Evolutionary conservation across 2,888 invertebrate genomes (phyloP), one percentile per base, ranked within the genome.

Genomic region (Syrphus vitripennis): DNA sequence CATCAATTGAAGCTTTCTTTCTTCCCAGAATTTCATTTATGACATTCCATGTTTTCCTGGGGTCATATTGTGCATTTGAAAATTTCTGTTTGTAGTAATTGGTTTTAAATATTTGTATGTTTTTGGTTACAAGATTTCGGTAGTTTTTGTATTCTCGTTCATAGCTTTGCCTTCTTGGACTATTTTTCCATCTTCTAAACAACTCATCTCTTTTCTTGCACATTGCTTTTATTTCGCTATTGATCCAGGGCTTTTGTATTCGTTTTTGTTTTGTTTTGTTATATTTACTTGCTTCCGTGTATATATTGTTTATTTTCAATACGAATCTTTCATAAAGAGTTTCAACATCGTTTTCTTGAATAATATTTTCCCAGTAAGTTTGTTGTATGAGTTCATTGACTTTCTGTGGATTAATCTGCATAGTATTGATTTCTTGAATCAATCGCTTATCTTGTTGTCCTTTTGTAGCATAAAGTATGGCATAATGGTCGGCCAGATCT

Each of bases 151-250:
- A 53, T 14, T 74, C 63, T 0, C 5, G 16, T 7, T 63, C 53
- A 61, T 34, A 59, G 6, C 53, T 59, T 26, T 59, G 42, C 12
- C 48, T 31, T 34, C 24, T 69, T 29, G 69, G 67, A 59, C 19
- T 69, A 19, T 75, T 75, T 45, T 67, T 65, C 55, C 67, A 65
- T 34, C 16, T n/a, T n/a, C n/a, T n/a, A n/a, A n/a, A n/a, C n/a
- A n/a, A n/a, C n/a, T n/a, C n/a, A n/a, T n/a, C n/a, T n/a, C n/a
- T n/a, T n/a, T n/a, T n/a, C n/a, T n/a, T n/a, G n/a, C n/a, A n/a
- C n/a, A n/a, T n/a, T n/a, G n/a, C n/a, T n/a, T n/a, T n/a, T n/a
- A n/a, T n/a, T n/a, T n/a, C n/a, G n/a, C n/a, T n/a, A n/a, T n/a
- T n/a, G n/a, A n/a, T n/a, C n/a, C n/a, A n/a, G n/a, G n/a, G n/a